Evolutionary conservation across 2,797 vertebrate genomes (phyloP), one percentile per base, ranked within the genome.

Genomic region (Cuculus canorus): DNA sequence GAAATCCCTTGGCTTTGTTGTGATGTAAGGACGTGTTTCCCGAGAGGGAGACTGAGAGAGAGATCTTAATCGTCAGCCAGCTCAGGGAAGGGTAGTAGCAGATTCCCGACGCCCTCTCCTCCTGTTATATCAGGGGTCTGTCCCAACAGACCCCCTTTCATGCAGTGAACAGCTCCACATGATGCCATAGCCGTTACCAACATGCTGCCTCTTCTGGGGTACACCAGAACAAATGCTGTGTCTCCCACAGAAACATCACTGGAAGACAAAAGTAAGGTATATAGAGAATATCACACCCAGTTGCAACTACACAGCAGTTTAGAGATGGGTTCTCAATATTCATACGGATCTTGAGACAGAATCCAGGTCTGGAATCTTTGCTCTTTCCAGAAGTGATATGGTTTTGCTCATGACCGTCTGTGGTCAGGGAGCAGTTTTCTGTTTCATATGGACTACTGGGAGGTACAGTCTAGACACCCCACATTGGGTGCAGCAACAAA

Each of bases 41-140:
- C 1, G 0, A 60, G 39, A 65, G 48, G 12, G 8, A 61, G 59
- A 22, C 32, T 63, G 39, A 39, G 39, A 39, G 19, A 41, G 50
- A 43, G 10, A 65, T 56, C 56, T 61, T 69, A 39, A 15, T 5
- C 1, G 3, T 28, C 70, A 72, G 59, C 9, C 83, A 70, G 48
- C 32, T 39, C 1, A 2, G 41, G 13, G 4, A n/a, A 72, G 68
- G 64, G 41, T 18, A 78, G 50, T 41, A 23, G 48, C 39, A 73
- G 66, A 76, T 37, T 53, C 52, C 35, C 1, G 11, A 8, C 24
- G 14, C 24, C 18, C 41, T 93, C 15, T 27, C 5, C 1, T 14
- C 39, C 32, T 0, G 0, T 15, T 65, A 5, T 13, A 25, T 3
- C 4, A 5, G 11, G 32, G 18, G 9, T 48, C 41, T 57, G 13